Base-by-base conservation (phyloP, 1,140 invertebrate genomes). In the Harpegnathos saltator region DNA sequence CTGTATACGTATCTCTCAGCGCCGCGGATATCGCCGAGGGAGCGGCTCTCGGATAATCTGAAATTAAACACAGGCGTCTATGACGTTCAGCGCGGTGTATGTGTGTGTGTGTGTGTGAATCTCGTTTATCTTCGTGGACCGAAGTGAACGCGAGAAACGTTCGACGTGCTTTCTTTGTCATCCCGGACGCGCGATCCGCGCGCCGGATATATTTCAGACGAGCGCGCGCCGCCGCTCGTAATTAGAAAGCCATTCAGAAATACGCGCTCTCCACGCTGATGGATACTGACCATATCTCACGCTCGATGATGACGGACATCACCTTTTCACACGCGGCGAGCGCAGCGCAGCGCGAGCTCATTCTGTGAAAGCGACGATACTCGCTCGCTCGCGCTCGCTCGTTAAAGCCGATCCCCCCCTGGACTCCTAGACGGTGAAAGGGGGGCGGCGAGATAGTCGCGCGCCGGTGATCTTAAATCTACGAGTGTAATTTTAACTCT, bases 231-330 rank as follows among this genome's bases (percentile, higher is more conserved):
- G 85, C 82, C 84, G 68, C 68, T 77, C 86, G 85, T 88, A 88
- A 88, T 88, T 88, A 88, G 86, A 88, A 88, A 85, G 63, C 86
- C 86, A 88, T 88, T 88, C 86, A 88, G 82, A 84, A 85, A 73
- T 85, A 77, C 75, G 65, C 71, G 65, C 85, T 81, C 38, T 81
- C 86, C 82, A 66, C 86, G 82, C 82, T 87, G 86, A 88, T 88
- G 77, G 86, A 88, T 88, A 88, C 86, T 69, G 65, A 77, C 85
- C 82, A 88, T 88, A 88, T 88, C 85, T 88, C 86, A 88, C 77
- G 7, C 33, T 12, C 74, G 65, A 84, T 75, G 75, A 66, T 88
- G 75, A 78, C 69, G 84, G 50, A 66, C 75, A 78, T 54, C 75
- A 78, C 63, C 85, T 81, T 44, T 87, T 84, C 86, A 88, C 82